A percentile compares a stretch with the other conserved stretches of the same genome.
These are phyloP conservation scores for Ophraella communa DNA, from an alignment of 2,888 invertebrate species.

Conservation along the genomic window DNA sequence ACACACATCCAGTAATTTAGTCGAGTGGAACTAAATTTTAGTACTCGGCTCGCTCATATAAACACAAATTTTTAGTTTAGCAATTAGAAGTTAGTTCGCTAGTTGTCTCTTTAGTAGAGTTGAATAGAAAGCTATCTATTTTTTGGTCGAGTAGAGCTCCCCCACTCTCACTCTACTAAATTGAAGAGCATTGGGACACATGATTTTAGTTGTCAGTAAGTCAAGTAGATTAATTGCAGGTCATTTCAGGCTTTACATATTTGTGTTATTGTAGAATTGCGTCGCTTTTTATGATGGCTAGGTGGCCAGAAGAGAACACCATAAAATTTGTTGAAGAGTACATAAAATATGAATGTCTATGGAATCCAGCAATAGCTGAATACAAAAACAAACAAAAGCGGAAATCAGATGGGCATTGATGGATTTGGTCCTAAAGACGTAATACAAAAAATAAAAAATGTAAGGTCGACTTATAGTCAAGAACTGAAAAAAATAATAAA, in stretches of 20 bases:
- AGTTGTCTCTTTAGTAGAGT: neutral
- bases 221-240: too few species aligned
- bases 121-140: too few species aligned
- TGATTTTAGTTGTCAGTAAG: too few species aligned
- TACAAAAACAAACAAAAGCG: slow-evolving; percentile 6
- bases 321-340: neutral
- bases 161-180: too few species aligned
- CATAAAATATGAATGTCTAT: neutral
- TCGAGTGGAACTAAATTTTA: neutral
- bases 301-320: too few species aligned
- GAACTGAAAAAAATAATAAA: neutral
- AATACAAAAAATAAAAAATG: slow-evolving; percentile 1
- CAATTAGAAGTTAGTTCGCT: neutral
- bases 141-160: too few species aligned
- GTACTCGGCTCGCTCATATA: neutral
- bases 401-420: neutral
- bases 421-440: slow-evolving; percentile 3
- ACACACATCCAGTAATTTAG: too few species aligned
- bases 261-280: neutral
- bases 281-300: too few species aligned
- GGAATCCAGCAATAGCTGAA: neutral
- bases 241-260: too few species aligned
- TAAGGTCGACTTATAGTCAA: slow-evolving; percentile 2
- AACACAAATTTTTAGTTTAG: neutral
- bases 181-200: too few species aligned